phyloP scores from a whole-genome alignment of 2,888 invertebrate species.

The Drosophila mimica region DNA sequence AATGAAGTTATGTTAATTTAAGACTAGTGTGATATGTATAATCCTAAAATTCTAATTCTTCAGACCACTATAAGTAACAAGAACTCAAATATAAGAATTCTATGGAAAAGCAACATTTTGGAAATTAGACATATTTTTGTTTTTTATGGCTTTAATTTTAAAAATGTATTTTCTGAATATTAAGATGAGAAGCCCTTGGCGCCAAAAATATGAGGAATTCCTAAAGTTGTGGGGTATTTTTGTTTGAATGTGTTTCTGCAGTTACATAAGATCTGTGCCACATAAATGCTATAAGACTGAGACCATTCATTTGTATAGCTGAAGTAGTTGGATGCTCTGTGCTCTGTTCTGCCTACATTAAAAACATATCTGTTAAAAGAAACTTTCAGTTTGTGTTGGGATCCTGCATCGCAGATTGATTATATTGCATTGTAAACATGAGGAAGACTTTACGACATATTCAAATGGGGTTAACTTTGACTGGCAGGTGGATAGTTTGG shows the following conservation, averaged over 20 bases:
- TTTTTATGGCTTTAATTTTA: not conserved
- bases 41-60: too few species aligned
- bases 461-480: not conserved
- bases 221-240: not conserved
- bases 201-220: not conserved
- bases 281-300: not conserved
- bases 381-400: not conserved
- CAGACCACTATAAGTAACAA: too few species aligned
- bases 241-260: not conserved
- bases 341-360: not conserved
- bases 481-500: not conserved
- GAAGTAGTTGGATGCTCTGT: too few species aligned
- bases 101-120: too few species aligned
- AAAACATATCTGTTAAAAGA: not conserved
- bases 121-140: too few species aligned
- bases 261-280: not conserved
- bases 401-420: not conserved
- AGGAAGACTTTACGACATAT: not conserved
- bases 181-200: not conserved
- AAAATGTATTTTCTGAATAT: not conserved
- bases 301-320: not conserved
- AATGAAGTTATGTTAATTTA: too few species aligned
- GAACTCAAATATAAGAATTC: too few species aligned
- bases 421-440: not conserved
- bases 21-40: too few species aligned